Conservation (phyloP, 2,888 invertebrate species). For the Hermaeophaga mercurialis region DNA sequence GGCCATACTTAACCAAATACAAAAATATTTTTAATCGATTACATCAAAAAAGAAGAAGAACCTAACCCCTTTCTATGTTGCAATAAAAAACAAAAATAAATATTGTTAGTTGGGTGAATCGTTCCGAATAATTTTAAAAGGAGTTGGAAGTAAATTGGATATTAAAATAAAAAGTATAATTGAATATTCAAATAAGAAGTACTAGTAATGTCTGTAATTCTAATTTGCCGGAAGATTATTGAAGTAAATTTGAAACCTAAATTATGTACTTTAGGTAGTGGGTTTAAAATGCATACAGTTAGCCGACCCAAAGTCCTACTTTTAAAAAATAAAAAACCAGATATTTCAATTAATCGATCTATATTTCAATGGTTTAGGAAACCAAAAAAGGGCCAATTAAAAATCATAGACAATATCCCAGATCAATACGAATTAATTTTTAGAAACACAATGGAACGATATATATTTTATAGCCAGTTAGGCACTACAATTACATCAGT, state of each 20-base stretch:
- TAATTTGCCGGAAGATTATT: conserved; percentile 4
- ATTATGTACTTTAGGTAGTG: not conserved
- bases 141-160: no score
- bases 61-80: no score
- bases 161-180: not conserved
- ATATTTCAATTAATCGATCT: conserved; percentile 25
- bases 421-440: conserved; percentile 51
- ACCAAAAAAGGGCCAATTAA: conserved; percentile 36
- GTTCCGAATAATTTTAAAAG: no score
- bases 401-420: conserved; percentile 49
- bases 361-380: conserved; percentile 39
- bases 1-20: no score
- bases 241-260: not conserved
- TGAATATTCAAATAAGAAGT: not conserved
- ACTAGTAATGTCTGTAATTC: conserved; percentile 11
- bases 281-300: conserved; percentile 1
- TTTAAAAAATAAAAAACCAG: not conserved
- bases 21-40: no score
- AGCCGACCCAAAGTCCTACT: not conserved
- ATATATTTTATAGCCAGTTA: conserved; percentile 46
- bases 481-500: conserved; percentile 38
- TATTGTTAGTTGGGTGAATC: no score
- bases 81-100: no score
- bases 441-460: conserved; percentile 47
- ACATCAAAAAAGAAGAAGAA: no score